Conservation (phyloP, 1,140 invertebrate species). For the Musca domestica region DNA sequence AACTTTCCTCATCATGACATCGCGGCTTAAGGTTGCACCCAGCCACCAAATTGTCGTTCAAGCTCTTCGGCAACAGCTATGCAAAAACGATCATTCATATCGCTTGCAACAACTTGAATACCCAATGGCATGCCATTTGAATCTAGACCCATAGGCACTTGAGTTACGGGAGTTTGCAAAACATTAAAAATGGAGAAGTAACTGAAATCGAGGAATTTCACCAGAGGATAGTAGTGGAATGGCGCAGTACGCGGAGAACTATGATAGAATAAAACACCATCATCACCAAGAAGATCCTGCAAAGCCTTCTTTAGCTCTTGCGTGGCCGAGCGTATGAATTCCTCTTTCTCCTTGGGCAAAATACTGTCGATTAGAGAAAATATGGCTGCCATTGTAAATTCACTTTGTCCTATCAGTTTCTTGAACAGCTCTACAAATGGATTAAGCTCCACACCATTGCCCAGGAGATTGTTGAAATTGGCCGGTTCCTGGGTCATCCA, state of each 20-base stretch:
- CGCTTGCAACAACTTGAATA: slow-evolving; percentile 76
- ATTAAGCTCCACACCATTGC: slow-evolving; percentile 60
- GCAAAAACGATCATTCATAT: slow-evolving; percentile 76
- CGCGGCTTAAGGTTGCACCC: slow-evolving; percentile 65
- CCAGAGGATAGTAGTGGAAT: slow-evolving; percentile 78
- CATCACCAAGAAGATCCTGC: slow-evolving; percentile 68
- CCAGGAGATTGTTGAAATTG: slow-evolving; percentile 64
- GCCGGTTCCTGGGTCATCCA: slow-evolving; percentile 70
- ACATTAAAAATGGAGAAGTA: slow-evolving; percentile 90
- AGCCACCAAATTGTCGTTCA: slow-evolving; percentile 80
- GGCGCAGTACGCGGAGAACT: slow-evolving; percentile 78
- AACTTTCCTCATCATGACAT: too few species aligned
- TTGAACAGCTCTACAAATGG: slow-evolving; percentile 61
- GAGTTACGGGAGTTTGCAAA: slow-evolving; percentile 78
- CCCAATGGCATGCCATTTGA: slow-evolving; percentile 74
- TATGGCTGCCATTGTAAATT: slow-evolving; percentile 67
- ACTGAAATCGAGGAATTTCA: slow-evolving; percentile 82
- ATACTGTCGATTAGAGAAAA: slow-evolving; percentile 64
- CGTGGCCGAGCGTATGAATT: slow-evolving; percentile 65
- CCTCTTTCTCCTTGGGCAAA: slow-evolving; percentile 61
- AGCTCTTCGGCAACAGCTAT: slow-evolving; percentile 82
- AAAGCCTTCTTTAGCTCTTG: slow-evolving; percentile 61
- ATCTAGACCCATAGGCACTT: slow-evolving; percentile 74
- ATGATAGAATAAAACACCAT: slow-evolving; percentile 85
- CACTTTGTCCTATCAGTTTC: slow-evolving; percentile 59